Base-by-base conservation (phyloP, 1,140 invertebrate genomes). In the Drosophila saltans region DNA sequence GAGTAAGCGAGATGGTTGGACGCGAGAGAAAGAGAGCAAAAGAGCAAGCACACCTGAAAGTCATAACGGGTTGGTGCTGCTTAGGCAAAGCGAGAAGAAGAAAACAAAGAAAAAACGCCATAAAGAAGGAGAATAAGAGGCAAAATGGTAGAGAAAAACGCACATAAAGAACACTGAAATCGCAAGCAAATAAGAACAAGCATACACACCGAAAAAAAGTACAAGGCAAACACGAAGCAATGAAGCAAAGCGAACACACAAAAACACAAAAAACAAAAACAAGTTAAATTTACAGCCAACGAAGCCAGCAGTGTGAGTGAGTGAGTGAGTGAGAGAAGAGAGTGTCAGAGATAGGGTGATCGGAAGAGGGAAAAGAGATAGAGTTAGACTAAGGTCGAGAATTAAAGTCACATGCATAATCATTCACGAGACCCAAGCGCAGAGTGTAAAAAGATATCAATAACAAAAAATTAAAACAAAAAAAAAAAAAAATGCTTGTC, bases 281-380 rank as follows among this genome's bases (percentile, higher is more conserved):
- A 62, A 86, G 82, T 86, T 88, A 76, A 88, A 74, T 73, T 88
- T 86, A 77, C 76, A 86, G 68, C 70, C 80, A 71, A 40, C 66
- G 60, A 33, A 45, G 21, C 36, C 5, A 40, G 41, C 39, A 75
- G 39, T 63, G 60, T 4, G 16, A 16, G 16, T 16, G 16, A 16
- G 16, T 16, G 16, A 5, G 24, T 28, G 39, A 66, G 60, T 3
- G 11, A 5, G 28, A 36, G 52, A 45, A 56, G 57, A 60, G 39
- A 39, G 48, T 10, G 45, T 21, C 39, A 9, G 30, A 41, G 33
- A 11, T 40, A 16, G 21, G 26, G 30, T 28, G 61, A 45, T 39
- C 5, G 76, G 41, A 43, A 56, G 16, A 45, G 40, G 61, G 40
- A 57, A 60, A 33, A 39, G 60, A n/a, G 45, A 26, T 30, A 11